A percentile compares a stretch with the other conserved stretches of the same genome.
These are phyloP conservation scores for Mus spretus DNA, from an alignment of 2,797 vertebrate species.

Conservation along the genomic window DNA sequence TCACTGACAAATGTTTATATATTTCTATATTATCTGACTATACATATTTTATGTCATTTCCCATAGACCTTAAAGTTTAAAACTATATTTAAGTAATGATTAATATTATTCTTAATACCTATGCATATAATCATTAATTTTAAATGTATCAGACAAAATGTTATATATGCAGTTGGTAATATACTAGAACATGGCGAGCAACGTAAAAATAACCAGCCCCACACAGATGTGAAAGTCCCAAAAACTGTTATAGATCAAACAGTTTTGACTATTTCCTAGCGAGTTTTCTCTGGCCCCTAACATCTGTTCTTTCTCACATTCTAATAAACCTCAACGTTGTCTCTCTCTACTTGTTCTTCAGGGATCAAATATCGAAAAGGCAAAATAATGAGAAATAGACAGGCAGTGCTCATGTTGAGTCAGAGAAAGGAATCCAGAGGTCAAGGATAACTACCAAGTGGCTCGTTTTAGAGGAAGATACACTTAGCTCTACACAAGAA, in stretches of 20 bases:
- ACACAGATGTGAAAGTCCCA: too few species aligned
- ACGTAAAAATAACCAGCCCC: background rate
- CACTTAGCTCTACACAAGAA: background rate
- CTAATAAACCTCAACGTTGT: background rate
- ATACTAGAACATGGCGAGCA: background rate
- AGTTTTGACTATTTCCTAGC: background rate
- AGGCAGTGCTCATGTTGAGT: background rate
- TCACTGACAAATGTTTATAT: background rate
- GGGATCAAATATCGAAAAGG: background rate
- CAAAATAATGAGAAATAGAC: background rate
- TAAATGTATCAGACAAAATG: background rate
- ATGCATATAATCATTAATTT: constrained; percentile 13
- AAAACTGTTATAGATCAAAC: background rate
- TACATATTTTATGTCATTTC: constrained; percentile 46
- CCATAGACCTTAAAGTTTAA: constrained; percentile 52
- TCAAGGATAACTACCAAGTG: background rate
- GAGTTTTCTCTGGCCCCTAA: constrained; percentile 1
- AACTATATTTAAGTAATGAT: constrained; percentile 8
- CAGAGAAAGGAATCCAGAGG: constrained; percentile 38
- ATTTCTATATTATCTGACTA: constrained; percentile 51
- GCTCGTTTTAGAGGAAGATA: background rate
- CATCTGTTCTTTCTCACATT: background rate
- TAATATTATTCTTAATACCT: constrained; percentile 46
- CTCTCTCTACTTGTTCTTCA: background rate
- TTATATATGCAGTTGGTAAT: background rate